Base-by-base conservation (phyloP, 2,113 vertebrate species). In the Forbesichthys papilliferus region DNA sequence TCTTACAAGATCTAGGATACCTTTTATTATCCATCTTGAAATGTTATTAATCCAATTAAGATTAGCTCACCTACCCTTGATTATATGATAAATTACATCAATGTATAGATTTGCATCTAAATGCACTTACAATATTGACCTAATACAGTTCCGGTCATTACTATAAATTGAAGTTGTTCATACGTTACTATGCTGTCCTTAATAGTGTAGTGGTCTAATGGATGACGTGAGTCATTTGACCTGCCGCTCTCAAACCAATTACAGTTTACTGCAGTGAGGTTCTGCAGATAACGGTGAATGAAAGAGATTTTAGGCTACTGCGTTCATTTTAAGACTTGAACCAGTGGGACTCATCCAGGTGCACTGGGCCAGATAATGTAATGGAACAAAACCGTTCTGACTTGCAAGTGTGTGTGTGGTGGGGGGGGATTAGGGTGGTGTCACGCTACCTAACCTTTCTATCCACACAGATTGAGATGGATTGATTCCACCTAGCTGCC, bases 401-500 rank as follows among this genome's bases (percentile, higher is more conserved):
- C 27, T 27, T 27, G 27, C 27, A 27, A 27, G 27, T 27, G 27
- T 27, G 27, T 27, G 27, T 27, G 27, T 27, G 27, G 27, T 27
- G 27, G 27, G 27, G 27, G 16, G 27, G 27, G 27, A 27, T 2
- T 2, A 68, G 61, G 70, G 64, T 84, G 27, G 27, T 27, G 27
- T 69, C 61, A 61, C 61, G 46, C 68, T 66, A 71, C 65, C 69
- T 81, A 79, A 86, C 83, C 82, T 69, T 81, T 53, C 62, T 64
- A 63, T 80, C 73, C 68, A 64, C 61, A 49, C 14, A 69, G 64
- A 78, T 81, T 68, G 59, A 71, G 1, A 81, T 64, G 61, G 82
- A 90, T 90, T 82, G 67, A 89, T 89, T 82, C 54, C 71, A 69
- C 66, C 57, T 66, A 60, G 57, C 68, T 61, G 73, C 78, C 69